These are phyloP conservation scores for Gadus macrocephalus DNA, from an alignment of 2,113 vertebrate species.

Conservation along the genomic window DNA sequence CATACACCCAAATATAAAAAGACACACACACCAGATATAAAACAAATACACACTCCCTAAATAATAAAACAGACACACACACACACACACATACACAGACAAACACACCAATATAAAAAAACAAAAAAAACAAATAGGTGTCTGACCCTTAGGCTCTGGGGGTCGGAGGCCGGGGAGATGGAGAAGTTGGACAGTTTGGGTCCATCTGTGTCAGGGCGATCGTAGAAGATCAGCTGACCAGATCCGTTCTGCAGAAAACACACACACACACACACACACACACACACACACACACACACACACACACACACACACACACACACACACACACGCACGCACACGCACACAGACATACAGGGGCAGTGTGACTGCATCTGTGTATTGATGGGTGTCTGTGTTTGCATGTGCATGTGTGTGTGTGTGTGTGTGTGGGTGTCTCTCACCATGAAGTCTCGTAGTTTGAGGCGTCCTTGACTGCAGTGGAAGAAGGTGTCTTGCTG, in stretches of 20 bases:
- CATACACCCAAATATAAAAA: too few relatives aligned
- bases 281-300: neutral
- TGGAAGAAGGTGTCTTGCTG: constrained; percentile 79
- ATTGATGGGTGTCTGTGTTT: neutral
- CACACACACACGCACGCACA: neutral
- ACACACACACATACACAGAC: too few relatives aligned
- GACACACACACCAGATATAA: too few relatives aligned
- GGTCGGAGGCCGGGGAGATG: constrained; percentile 70
- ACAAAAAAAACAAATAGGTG: too few relatives aligned
- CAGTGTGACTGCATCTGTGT: neutral
- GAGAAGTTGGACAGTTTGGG: constrained; percentile 79
- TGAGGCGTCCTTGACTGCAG: constrained; percentile 70
- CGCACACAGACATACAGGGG: neutral
- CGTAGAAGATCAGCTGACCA: constrained; percentile 83
- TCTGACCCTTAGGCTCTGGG: constrained; percentile 70
- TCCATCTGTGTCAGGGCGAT: constrained; percentile 73
- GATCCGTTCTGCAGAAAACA: constrained; percentile 63
- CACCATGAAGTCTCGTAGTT: constrained; percentile 73
- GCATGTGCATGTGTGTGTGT: constrained; percentile 6
- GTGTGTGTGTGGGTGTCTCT: neutral
- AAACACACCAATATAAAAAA: too few relatives aligned
- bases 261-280: neutral
- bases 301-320: neutral
- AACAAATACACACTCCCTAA: neutral
- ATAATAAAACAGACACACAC: too few relatives aligned